Evolutionary conservation across 1,140 invertebrate species (phyloP), one percentile per base, ranked within the genome.

Genomic region (Bombus soroeensis): DNA sequence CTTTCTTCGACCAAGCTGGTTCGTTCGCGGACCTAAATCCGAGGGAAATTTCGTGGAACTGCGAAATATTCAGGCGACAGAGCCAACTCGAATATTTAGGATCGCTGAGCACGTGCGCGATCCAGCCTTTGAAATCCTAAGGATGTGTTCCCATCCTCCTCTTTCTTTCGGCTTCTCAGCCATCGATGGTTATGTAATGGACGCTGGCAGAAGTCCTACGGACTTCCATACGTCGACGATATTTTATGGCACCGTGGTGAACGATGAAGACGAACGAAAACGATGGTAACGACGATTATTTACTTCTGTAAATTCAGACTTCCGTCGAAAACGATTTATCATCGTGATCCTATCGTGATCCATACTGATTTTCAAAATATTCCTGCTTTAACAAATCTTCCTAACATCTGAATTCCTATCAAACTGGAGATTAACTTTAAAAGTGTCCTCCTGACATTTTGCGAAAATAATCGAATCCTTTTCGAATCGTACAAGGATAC

Each of bases 101-200:
- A 86, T 75, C 84, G n/a, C 62, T 22, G 37, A 59, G 84, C 79
- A 86, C 84, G 84, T 75, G 76, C 68, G 43, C 71, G 62, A 73
- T 66, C 72, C 59, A 68, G 78, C 57, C 41, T 66, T 85, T 59
- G 84, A 74, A 82, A 86, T 82, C 79, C 39, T 39, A 28, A 68
- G 66, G 66, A 68, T 68, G 59, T 41, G 57, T 25, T 53, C 47
- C 18, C 59, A 37, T n/a, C 34, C 43, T 43, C n/a, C 43, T 34
- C 81, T 39, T 43, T 68, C 25, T 25, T 22, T 57, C 41, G 18
- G 25, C 25, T 28, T 62, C 53, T 47, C 68, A 70, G 25, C 22
- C 64, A 41, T 18, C 66, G 34, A 28, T 3, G 39, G 39, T 85
- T 85, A 70, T 71, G 70, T 66, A 85, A 85, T 25, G n/a, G 15